These are phyloP conservation scores for Escarpia spicata DNA, from an alignment of 2,888 invertebrate species.

Conservation along the genomic window DNA sequence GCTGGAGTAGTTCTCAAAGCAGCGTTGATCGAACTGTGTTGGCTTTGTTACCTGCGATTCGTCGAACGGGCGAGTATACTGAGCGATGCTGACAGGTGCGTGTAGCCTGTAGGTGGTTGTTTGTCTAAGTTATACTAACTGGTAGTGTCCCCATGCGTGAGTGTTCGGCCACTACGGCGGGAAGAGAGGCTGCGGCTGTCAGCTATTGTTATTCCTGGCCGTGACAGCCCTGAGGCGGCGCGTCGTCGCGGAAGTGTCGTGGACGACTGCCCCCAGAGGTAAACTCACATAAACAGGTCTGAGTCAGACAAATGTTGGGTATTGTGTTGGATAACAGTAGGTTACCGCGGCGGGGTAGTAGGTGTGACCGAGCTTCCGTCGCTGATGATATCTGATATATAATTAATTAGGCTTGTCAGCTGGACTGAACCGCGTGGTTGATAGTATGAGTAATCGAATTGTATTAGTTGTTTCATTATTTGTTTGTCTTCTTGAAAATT, in stretches of 20 bases:
- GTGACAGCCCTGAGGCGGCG: background rate
- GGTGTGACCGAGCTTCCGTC: background rate
- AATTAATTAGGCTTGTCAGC: background rate
- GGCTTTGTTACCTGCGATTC: background rate
- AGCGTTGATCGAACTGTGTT: background rate
- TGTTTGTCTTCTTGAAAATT: background rate
- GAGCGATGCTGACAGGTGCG: slow-evolving; percentile 9
- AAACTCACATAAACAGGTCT: background rate
- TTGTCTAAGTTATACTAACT: background rate
- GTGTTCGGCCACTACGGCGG: background rate
- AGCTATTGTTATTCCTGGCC: background rate
- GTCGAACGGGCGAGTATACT: background rate
- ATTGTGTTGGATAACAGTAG: background rate
- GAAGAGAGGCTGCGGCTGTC: background rate
- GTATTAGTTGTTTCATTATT: background rate
- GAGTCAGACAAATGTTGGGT: background rate
- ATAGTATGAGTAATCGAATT: background rate
- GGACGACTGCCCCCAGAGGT: background rate
- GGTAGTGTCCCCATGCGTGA: background rate
- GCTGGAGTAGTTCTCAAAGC: background rate
- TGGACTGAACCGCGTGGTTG: background rate
- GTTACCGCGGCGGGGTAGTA: too few relatives aligned
- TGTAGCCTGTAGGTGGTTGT: background rate
- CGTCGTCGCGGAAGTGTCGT: background rate
- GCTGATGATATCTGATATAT: background rate